Evolutionary conservation across 2,888 invertebrate species (phyloP).

Genomic region (Amphipoea lucens): DNA sequence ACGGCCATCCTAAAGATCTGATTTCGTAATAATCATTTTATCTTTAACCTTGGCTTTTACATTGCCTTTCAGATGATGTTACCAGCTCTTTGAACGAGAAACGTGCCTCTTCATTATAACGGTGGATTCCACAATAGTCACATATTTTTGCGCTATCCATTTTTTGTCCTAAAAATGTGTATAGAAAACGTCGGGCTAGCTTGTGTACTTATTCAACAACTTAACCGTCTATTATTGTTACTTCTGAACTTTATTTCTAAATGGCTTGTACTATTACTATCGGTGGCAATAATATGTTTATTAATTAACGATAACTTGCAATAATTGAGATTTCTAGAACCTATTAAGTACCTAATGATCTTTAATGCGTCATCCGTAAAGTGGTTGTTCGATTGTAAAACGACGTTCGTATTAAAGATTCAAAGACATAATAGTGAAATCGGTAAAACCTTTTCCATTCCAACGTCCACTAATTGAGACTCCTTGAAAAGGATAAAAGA

Average conservation of each 20-base stretch:
- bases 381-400: constrained; percentile 17
- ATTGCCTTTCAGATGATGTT: background rate
- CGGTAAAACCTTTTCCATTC: constrained; percentile 39
- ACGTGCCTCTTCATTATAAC: constrained; percentile 27
- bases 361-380: constrained; percentile 35
- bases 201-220: background rate
- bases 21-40: constrained; percentile 48
- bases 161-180: constrained; percentile 6
- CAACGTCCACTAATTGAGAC: background rate
- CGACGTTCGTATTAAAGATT: constrained; percentile 50
- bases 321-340: constrained; percentile 34
- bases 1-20: constrained; percentile 62
- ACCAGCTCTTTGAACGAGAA: background rate
- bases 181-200: background rate
- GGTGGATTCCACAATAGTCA: constrained; percentile 2
- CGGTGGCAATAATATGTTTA: constrained; percentile 22
- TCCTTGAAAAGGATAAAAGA: constrained; percentile 19
- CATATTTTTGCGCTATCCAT: constrained; percentile 9
- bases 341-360: constrained; percentile 30
- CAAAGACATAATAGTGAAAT: constrained; percentile 44
- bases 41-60: background rate
- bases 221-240: constrained; percentile 2
- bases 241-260: constrained; percentile 1
- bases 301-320: constrained; percentile 15
- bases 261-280: background rate